Base-by-base conservation (phyloP, 2,113 vertebrate species). In the Pelodiscus sinensis region DNA sequence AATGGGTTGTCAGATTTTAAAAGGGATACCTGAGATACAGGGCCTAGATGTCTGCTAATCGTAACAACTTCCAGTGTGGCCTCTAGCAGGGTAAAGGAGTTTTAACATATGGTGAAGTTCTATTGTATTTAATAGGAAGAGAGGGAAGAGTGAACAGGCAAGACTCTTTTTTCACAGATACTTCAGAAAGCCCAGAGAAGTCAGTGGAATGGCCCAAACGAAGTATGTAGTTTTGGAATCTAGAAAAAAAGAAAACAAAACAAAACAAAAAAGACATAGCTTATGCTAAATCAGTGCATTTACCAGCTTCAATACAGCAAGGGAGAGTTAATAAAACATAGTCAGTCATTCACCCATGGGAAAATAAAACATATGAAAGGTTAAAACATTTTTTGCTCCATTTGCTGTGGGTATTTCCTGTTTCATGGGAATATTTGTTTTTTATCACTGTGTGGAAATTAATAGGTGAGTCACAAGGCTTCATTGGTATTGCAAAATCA, bases 381-480 rank as follows among this genome's bases (percentile, higher is more conserved):
- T 85, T 95, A 88, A 92, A 85, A 52, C 73, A 58, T 18, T 6
- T 77, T 77, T 91, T 94, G 71, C 77, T 87, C 52, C 87, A 92
- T 94, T 94, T 95, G 84, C 87, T 56, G 7, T 77, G 71, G 92
- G 44, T n/a, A 93, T 58, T 95, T 96, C 78, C 82, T 91, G 87
- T 65, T 55, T 71, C 0, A 0, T 19, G 88, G 93, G 93, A 97
- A 93, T 80, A 91, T 94, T 94, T 91, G 12, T 91, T 95, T 93
- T 90, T 90, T 6, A 93, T 35, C 12, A 71, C 88, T 94, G 93
- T 62, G 86, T 71, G 87, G 84, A 80, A 1, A 35, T 83, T 31
- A 0, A 58, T 2, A 3, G 62, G 71, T 95, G 96, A 87, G 89
- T 93, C 82, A 90, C n/a, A 77, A 92, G 86, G 83, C 65, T 12